These are phyloP conservation scores for Setipinna tenuifilis DNA, from an alignment of 2,797 vertebrate species.

Conservation along the genomic window DNA sequence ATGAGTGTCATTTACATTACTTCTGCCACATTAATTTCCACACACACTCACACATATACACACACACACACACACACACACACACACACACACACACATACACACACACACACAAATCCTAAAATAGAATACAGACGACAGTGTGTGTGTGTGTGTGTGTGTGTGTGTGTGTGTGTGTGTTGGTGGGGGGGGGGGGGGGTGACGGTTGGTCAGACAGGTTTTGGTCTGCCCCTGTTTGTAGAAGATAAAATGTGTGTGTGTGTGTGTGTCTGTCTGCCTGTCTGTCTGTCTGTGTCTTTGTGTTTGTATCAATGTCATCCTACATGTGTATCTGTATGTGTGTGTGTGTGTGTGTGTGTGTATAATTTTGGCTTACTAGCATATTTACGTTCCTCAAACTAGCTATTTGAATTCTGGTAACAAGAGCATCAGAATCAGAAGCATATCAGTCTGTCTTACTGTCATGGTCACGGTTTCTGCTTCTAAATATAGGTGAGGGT, in stretches of 20 bases:
- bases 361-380: not conserved
- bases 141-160: not conserved
- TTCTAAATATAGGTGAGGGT: constrained; percentile 36
- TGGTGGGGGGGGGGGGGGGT: not conserved
- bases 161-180: not conserved
- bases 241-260: constrained; percentile 14
- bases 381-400: constrained; percentile 28
- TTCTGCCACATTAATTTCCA: constrained; percentile 14
- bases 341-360: not conserved
- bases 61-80: too few relatives aligned
- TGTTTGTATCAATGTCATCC: too few relatives aligned
- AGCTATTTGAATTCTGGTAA: not conserved
- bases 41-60: not conserved
- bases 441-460: too few relatives aligned
- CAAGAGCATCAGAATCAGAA: too few relatives aligned
- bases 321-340: not conserved
- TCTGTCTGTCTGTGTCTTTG: not conserved
- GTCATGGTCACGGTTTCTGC: constrained; percentile 32
- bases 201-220: too few relatives aligned
- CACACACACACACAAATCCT: too few relatives aligned
- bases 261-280: not conserved
- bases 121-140: too few relatives aligned
- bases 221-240: too few relatives aligned
- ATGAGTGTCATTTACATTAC: constrained; percentile 18
- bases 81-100: too few relatives aligned